phyloP scores from a whole-genome alignment of 1,140 invertebrate species.

The Drosophila ogumai region DNA sequence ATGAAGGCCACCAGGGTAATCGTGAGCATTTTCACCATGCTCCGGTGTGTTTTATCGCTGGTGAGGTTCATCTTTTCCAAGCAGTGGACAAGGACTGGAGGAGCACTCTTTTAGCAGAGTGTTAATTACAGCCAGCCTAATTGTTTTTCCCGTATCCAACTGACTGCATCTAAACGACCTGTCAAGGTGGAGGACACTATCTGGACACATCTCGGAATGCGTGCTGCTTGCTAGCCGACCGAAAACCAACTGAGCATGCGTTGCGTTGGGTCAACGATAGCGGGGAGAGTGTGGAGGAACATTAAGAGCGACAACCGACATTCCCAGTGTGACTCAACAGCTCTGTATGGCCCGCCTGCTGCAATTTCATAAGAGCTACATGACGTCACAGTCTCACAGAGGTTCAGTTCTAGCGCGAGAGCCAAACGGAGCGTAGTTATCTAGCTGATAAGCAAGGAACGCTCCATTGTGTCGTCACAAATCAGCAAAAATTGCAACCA shows the following conservation, averaged over 20 bases:
- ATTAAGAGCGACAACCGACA: not conserved
- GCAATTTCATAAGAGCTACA: conserved; percentile 49
- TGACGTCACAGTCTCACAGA: conserved; percentile 33
- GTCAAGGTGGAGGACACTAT: conserved; percentile 31
- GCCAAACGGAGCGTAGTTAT: conserved; percentile 17
- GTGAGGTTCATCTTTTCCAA: conserved; percentile 32
- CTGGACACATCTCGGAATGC: conserved; percentile 23
- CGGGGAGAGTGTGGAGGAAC: not conserved
- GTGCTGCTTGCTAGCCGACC: conserved; percentile 1
- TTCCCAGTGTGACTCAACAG: conserved; percentile 36
- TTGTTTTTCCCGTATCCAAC: conserved; percentile 31
- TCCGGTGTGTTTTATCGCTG: conserved; percentile 28
- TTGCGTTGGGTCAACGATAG: not conserved
- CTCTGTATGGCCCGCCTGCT: not conserved
- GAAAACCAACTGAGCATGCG: conserved; percentile 17
- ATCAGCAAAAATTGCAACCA: conserved; percentile 21
- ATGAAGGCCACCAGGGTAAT: conserved; percentile 45
- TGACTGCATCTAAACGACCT: conserved; percentile 22
- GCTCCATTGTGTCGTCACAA: conserved; percentile 3
- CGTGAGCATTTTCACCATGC: conserved; percentile 46
- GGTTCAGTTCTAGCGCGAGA: not conserved
- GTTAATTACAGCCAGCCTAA: conserved; percentile 30
- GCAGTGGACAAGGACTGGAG: conserved; percentile 11
- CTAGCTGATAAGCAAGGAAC: conserved; percentile 17
- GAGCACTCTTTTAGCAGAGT: not conserved